Evolutionary conservation across 2,888 invertebrate genomes (phyloP).

Genomic region (Drosophila phalerata): DNA sequence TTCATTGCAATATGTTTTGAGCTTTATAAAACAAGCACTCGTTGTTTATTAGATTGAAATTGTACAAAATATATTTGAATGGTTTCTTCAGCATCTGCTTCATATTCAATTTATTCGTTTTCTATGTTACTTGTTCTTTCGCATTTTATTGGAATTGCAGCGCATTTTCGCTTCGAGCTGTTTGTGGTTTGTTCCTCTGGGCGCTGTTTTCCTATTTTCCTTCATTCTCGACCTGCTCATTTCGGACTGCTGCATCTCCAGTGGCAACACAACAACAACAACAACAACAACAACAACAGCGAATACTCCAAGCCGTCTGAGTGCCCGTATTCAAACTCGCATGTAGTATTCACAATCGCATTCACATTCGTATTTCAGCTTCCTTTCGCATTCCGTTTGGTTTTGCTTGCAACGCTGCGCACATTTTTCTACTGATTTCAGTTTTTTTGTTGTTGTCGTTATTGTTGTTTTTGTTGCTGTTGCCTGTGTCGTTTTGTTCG

Average conservation of each 20-base stretch:
- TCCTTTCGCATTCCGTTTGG: conserved; percentile 46
- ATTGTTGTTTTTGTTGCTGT: conserved; percentile 20
- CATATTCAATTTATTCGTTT: background rate
- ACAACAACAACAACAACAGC: background rate
- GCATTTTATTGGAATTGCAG: conserved; percentile 35
- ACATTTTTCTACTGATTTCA: conserved; percentile 61
- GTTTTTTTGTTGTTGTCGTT: conserved; percentile 30
- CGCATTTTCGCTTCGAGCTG: conserved; percentile 46
- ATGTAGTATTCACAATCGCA: conserved; percentile 28
- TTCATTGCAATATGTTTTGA: background rate
- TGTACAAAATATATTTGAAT: background rate
- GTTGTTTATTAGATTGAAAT: background rate
- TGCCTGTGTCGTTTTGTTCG: conserved; percentile 61
- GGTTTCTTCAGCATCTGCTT: background rate
- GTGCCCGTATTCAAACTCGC: conserved; percentile 35
- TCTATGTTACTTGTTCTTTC: background rate
- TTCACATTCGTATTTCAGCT: conserved; percentile 19
- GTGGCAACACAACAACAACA: conserved; percentile 10
- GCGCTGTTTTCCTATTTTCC: conserved; percentile 12
- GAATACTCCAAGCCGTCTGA: conserved; percentile 9
- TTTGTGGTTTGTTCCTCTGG: conserved; percentile 38
- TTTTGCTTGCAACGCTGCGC: conserved; percentile 39
- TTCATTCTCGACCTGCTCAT: conserved; percentile 38
- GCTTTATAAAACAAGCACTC: background rate
- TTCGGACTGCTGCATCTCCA: conserved; percentile 22